phyloP scores from a whole-genome alignment of 2,113 vertebrate genomes.

The Emydura subglobosa region DNA sequence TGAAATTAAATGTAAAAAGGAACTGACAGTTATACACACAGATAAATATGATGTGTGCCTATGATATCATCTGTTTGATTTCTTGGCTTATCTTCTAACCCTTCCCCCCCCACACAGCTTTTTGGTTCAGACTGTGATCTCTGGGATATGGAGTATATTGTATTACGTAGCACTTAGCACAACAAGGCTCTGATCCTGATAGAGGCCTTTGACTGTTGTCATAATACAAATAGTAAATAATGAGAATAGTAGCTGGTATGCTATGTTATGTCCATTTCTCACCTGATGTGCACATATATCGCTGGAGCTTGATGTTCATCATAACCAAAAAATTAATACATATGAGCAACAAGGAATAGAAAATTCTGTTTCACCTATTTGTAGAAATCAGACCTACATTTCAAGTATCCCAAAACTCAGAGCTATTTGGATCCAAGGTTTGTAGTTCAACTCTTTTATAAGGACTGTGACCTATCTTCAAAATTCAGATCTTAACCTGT shows the following conservation, averaged over 20 bases:
- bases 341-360: neutral
- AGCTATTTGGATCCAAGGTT: neutral
- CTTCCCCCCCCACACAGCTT: neutral
- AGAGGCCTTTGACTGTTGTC: neutral
- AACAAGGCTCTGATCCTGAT: neutral
- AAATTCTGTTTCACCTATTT: neutral
- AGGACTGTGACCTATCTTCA: neutral
- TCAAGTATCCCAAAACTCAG: accelerated
- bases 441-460: neutral
- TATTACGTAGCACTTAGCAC: neutral
- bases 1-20: neutral
- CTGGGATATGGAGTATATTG: neutral
- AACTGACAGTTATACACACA: neutral
- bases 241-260: neutral
- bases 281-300: neutral
- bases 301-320: neutral
- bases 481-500: neutral
- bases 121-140: neutral
- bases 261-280: neutral
- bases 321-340: neutral
- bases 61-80: neutral
- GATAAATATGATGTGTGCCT: neutral
- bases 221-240: neutral
- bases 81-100: accelerated
- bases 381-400: neutral